Evolutionary conservation across 2,888 invertebrate species (phyloP), one percentile per base, ranked within the genome.

Genomic region (Calameuta filiformis): DNA sequence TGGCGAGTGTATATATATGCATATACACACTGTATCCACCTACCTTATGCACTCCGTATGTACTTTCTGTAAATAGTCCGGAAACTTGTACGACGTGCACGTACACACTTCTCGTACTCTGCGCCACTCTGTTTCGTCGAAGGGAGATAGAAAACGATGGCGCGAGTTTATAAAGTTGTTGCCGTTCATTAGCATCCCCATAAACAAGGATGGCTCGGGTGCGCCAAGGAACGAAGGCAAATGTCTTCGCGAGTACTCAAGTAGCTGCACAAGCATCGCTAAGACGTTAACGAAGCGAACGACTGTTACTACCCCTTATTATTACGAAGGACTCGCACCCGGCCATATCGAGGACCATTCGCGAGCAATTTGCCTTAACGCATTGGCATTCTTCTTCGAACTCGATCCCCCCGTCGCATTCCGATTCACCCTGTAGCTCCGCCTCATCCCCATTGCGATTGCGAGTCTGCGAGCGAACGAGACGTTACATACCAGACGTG

Each of bases 161-260:
- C 71, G 71, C 3, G 71, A 85, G 86, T 87, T 86, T 85, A 87
- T 85, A 83, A 83, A 86, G 89, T 88, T 87, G 87, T 89, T 87
- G 84, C 86, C 83, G 86, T 87, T 88, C 87, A 89, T 89, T 89
- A 89, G 86, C 87, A 82, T 82, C 75, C 73, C 73, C 78, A 74
- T 79, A 77, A 71, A 71, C 31, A 71, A 34, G 71, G 71, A 71
- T 71, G 31, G 31, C 31, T 33, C 31, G 31, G 71, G 80, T 73
- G 75, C 79, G 80, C 81, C 56, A 9, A 23, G 56, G 12, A 31
- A 31, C 34, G 84, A 78, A 83, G 81, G 76, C 78, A 80, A 81
- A 85, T 81, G 83, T 85, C 84, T 84, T 85, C 84, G 83, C 85
- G 81, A 82, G 79, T 79, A 81, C 82, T 81, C 83, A 83, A 85